A percentile compares a stretch with the other conserved stretches of the same genome.
These are phyloP conservation scores for Glareola pratincola DNA, from an alignment of 2,113 vertebrate species.

Conservation along the genomic window DNA sequence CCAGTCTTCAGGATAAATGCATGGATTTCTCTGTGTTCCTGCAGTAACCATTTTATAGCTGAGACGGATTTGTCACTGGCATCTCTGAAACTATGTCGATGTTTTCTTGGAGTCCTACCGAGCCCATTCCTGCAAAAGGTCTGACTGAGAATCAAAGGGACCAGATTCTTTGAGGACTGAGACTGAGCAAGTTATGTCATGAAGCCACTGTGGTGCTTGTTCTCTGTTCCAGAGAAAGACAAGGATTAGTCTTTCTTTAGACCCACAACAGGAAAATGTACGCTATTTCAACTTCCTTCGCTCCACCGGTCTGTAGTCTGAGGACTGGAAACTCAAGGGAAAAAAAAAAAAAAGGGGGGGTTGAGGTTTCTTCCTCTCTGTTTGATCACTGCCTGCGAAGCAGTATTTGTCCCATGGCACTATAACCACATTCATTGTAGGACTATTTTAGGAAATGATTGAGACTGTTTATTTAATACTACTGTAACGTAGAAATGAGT, in stretches of 20 bases:
- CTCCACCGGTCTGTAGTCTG: background rate
- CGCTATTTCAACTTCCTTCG: background rate
- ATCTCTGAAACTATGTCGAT: background rate
- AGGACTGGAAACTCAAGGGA: background rate
- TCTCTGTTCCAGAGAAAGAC: background rate
- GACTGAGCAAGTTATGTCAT: background rate
- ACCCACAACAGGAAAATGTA: background rate
- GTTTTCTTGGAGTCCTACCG: background rate
- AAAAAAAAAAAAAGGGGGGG: background rate
- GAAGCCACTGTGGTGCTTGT: background rate
- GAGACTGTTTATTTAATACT: constrained; percentile 6
- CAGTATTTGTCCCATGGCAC: background rate
- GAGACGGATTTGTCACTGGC: background rate
- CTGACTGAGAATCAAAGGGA: background rate
- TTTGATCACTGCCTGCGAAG: background rate
- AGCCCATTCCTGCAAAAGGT: background rate
- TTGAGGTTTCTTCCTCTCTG: background rate
- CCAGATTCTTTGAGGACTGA: constrained; percentile 6
- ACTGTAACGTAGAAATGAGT: background rate
- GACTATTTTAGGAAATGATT: background rate
- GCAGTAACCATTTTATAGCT: background rate
- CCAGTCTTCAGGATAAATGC: background rate
- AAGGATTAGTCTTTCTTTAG: background rate
- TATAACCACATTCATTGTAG: background rate
- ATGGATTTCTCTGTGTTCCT: background rate